Conservation (phyloP, 2,888 invertebrate species). For the Alcis repandata region DNA sequence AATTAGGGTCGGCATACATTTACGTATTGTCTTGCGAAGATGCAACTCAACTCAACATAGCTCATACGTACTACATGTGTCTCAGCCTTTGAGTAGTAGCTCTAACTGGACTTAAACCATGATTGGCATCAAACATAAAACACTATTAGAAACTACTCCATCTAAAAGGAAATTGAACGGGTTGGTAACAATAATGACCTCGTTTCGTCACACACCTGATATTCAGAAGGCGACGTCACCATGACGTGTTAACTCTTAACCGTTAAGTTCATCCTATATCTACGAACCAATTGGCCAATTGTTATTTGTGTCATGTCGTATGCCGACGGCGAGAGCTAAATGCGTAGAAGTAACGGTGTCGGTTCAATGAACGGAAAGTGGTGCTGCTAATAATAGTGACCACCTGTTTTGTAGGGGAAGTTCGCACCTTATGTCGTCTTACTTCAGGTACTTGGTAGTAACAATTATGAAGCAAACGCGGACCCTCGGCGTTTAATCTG, state of each 20-base stretch:
- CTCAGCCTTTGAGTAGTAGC: too few species aligned
- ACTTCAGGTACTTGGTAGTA: slow-evolving; percentile 30
- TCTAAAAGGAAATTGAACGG: too few species aligned
- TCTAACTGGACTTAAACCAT: too few species aligned
- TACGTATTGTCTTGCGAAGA: too few species aligned
- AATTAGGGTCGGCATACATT: too few species aligned
- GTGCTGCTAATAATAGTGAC: slow-evolving; percentile 79
- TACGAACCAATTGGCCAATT: slow-evolving; percentile 72
- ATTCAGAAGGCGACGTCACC: slow-evolving; percentile 22
- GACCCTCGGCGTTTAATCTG: slow-evolving; percentile 39
- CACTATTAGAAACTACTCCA: too few species aligned
- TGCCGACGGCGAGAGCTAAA: slow-evolving; percentile 75
- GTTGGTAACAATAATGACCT: not conserved
- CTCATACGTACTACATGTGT: too few species aligned
- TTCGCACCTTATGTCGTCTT: slow-evolving; percentile 40
- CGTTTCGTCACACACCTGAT: slow-evolving; percentile 10
- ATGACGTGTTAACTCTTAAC: slow-evolving; percentile 27
- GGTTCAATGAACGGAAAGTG: slow-evolving; percentile 83
- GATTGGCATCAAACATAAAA: too few species aligned
- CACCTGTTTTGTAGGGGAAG: slow-evolving; percentile 77
- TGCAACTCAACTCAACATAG: too few species aligned
- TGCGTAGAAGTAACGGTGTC: slow-evolving; percentile 83
- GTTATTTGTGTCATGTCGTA: slow-evolving; percentile 81
- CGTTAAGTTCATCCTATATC: slow-evolving; percentile 60
- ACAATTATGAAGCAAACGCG: slow-evolving; percentile 43